Percentiles rank a stretch among this genome's conserved stretches.
Evolutionary conservation across 2,888 invertebrate species (phyloP).

Genomic region (Keiferia lycopersicella): DNA sequence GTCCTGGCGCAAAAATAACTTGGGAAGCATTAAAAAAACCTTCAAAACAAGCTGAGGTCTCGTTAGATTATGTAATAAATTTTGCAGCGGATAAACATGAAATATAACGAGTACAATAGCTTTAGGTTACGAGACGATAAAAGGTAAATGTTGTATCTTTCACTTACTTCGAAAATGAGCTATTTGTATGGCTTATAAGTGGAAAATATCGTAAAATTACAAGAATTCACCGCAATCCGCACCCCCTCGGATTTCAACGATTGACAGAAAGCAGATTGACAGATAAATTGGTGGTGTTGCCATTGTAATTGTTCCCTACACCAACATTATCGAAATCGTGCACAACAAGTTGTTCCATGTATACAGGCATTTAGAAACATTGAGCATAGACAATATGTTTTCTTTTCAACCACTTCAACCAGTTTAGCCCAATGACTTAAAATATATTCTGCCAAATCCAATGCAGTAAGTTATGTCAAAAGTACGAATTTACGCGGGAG

Average conservation of each 20-base stretch:
- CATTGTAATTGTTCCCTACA: neutral
- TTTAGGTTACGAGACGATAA: neutral
- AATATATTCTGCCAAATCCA: neutral
- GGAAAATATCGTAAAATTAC: constrained; percentile 2
- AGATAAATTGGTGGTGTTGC: neutral
- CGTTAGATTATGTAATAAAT: constrained; percentile 56
- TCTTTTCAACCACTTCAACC: no score
- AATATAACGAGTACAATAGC: neutral
- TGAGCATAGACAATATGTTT: neutral
- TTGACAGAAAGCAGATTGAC: constrained; percentile 10
- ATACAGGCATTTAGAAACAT: neutral
- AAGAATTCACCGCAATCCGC: constrained; percentile 15
- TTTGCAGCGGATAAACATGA: neutral
- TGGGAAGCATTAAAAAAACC: constrained; percentile 1
- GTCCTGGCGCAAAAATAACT: neutral
- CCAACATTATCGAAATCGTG: no score
- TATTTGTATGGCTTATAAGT: neutral
- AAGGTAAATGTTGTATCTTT: neutral
- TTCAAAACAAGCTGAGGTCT: constrained; percentile 20
- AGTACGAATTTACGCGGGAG: constrained; percentile 12
- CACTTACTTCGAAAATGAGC: constrained; percentile 3
- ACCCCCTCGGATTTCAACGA: constrained; percentile 13
- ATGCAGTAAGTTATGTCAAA: neutral
- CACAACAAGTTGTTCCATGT: neutral
- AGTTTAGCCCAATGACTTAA: neutral